Conservation (phyloP, 2,113 vertebrate species). For the Esox niger region DNA sequence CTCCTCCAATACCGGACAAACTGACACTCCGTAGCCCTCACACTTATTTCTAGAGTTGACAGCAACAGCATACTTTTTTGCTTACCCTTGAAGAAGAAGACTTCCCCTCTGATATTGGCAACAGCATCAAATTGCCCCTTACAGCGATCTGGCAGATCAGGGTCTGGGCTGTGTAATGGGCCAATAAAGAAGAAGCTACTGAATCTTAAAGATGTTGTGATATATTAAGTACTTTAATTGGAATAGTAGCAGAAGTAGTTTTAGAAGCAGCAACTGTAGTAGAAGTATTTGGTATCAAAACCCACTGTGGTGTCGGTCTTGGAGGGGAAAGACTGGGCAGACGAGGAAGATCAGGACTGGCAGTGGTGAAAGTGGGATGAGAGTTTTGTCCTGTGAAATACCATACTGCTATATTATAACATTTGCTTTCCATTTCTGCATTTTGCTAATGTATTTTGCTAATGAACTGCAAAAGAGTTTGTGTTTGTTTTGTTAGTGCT, state of each 20-base stretch:
- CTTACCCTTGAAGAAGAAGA: constrained; percentile 76
- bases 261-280: no score
- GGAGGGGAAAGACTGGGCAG: constrained; percentile 23
- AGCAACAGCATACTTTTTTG: no score
- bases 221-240: background rate
- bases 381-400: constrained; percentile 20
- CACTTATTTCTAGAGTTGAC: no score
- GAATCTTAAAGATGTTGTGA: background rate
- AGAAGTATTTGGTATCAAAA: background rate
- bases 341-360: constrained; percentile 20
- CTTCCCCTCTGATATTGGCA: constrained; percentile 72
- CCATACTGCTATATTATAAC: no score
- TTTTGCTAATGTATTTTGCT: no score
- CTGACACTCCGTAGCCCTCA: no score
- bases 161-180: constrained; percentile 40
- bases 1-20: no score
- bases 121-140: constrained; percentile 68
- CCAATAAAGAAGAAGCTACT: background rate
- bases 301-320: constrained; percentile 34
- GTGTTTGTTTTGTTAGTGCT: background rate
- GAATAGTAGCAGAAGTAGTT: background rate
- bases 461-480: no score
- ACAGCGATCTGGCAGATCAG: constrained; percentile 62
- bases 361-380: background rate
- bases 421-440: no score